A percentile compares a stretch with the other conserved stretches of the same genome.
These are phyloP conservation scores for Toxotes jaculatrix DNA, from an alignment of 2,113 vertebrate genomes.

Conservation along the genomic window DNA sequence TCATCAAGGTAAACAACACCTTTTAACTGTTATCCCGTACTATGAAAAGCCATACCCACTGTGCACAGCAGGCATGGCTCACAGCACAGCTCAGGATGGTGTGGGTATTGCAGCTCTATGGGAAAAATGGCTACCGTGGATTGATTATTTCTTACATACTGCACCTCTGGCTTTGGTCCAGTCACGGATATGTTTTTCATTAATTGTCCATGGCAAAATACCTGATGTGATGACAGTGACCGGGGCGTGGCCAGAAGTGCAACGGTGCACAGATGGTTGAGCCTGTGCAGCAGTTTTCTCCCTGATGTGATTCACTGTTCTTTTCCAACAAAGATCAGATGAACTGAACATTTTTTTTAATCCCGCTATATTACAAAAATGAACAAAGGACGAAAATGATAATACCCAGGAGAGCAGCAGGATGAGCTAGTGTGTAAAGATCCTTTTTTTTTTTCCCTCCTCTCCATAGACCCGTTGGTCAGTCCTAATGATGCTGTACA, in stretches of 20 bases:
- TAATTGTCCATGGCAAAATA: too few species aligned
- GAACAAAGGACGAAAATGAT: neutral
- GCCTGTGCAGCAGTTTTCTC: neutral
- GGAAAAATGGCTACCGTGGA: too few species aligned
- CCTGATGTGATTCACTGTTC: neutral
- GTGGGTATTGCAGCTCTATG: too few species aligned
- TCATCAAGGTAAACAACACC: too few species aligned
- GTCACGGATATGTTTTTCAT: neutral
- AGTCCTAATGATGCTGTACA: constrained; percentile 62
- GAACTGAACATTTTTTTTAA: too few species aligned
- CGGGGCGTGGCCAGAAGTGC: neutral
- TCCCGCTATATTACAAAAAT: neutral
- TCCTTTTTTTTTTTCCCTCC: neutral
- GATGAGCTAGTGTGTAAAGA: constrained; percentile 26
- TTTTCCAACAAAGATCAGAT: neutral
- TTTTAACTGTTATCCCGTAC: too few species aligned
- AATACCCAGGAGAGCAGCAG: constrained; percentile 2
- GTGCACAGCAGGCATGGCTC: too few species aligned
- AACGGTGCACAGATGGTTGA: neutral
- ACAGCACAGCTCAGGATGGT: too few species aligned
- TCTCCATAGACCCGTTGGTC: constrained; percentile 30
- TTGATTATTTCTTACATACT: neutral
- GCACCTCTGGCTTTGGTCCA: neutral
- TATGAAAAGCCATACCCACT: too few species aligned
- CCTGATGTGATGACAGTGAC: neutral